A percentile compares a stretch with the other conserved stretches of the same genome.
These are phyloP conservation scores for Trochalopteron elliotii DNA, from an alignment of 2,113 vertebrate species.

Conservation along the genomic window DNA sequence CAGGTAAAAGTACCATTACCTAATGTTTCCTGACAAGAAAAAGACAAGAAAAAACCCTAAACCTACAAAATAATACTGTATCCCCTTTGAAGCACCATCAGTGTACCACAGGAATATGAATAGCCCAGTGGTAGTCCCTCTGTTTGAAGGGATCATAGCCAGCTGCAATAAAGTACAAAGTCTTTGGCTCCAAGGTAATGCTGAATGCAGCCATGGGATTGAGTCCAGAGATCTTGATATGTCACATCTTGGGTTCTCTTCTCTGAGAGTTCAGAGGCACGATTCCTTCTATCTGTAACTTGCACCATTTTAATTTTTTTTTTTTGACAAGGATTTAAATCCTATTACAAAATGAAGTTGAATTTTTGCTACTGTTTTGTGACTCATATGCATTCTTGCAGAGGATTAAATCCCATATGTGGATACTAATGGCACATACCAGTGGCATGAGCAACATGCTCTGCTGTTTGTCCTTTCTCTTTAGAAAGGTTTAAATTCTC, in stretches of 20 bases:
- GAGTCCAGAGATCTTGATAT: background rate
- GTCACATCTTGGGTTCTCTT: background rate
- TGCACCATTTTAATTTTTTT: background rate
- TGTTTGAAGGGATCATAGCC: background rate
- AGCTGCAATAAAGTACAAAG: background rate
- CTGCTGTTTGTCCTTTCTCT: background rate
- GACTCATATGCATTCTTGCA: background rate
- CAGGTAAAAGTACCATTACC: background rate
- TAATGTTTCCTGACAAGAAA: background rate
- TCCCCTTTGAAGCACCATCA: background rate
- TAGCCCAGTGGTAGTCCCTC: background rate
- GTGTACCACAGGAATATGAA: background rate
- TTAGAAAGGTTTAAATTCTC: background rate
- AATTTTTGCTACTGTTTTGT: background rate
- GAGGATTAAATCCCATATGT: background rate
- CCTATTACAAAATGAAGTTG: background rate
- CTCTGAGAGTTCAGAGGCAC: background rate
- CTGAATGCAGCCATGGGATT: background rate
- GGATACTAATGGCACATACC: background rate
- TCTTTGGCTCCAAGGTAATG: background rate
- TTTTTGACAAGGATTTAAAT: background rate
- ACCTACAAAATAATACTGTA: background rate
- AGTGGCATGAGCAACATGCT: rapidly evolving
- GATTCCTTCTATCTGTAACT: background rate
- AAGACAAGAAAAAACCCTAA: background rate